Conservation (phyloP, 2,888 invertebrate species). For the Alsophila aescularia region DNA sequence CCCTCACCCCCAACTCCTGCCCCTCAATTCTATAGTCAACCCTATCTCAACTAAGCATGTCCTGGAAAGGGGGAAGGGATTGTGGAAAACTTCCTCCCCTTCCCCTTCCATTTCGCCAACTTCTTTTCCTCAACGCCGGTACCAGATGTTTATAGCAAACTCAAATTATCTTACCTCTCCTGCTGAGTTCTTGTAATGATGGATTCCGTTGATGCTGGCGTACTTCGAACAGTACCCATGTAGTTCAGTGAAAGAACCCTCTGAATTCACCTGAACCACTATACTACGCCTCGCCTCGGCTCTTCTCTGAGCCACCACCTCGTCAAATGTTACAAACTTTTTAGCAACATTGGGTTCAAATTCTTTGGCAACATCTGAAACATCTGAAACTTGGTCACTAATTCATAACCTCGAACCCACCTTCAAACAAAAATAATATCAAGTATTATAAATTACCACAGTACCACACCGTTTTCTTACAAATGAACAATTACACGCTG, state of each 20-base stretch:
- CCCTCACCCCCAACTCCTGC: too few species aligned
- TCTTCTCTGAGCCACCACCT: conserved; percentile 84
- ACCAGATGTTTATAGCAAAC: too few species aligned
- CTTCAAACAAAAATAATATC: conserved; percentile 40
- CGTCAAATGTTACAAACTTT: conserved; percentile 80
- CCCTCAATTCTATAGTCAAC: too few species aligned
- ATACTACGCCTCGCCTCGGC: conserved; percentile 88
- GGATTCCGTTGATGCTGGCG: conserved; percentile 86
- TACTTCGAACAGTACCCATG: conserved; percentile 88
- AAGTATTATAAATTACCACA: conserved; percentile 1
- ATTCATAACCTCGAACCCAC: conserved; percentile 67
- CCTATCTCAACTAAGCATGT: too few species aligned
- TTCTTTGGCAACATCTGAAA: conserved; percentile 6
- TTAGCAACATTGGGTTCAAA: conserved; percentile 32
- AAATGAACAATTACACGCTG: conserved; percentile 58
- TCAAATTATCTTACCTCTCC: conserved; percentile 75
- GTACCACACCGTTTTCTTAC: conserved; percentile 68
- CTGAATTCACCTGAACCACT: conserved; percentile 90
- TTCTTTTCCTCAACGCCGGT: too few species aligned
- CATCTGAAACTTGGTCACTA: background rate
- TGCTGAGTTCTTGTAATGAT: conserved; percentile 85
- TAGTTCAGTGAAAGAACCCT: conserved; percentile 87
- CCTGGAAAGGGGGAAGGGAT: too few species aligned
- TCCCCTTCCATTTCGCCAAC: too few species aligned
- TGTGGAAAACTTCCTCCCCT: too few species aligned